These are phyloP conservation scores for Fringilla coelebs DNA, from an alignment of 2,797 vertebrate species.

Conservation along the genomic window DNA sequence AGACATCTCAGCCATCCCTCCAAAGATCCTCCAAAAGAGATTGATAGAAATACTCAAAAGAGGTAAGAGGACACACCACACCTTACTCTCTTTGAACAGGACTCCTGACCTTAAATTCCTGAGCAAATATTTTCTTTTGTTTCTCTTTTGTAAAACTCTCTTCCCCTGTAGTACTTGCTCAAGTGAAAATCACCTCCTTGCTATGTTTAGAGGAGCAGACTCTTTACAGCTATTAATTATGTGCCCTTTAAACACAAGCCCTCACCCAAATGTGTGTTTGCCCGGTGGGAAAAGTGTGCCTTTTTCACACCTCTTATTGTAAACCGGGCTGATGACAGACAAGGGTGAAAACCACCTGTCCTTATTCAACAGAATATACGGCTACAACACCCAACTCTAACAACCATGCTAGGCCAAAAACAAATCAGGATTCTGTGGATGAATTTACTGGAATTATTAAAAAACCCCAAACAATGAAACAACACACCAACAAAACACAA, in stretches of 20 bases:
- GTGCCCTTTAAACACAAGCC: neutral
- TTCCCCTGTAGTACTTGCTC: neutral
- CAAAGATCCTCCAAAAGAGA: neutral
- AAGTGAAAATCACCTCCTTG: neutral
- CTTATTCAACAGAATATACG: neutral
- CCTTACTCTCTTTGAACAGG: neutral
- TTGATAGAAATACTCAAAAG: neutral
- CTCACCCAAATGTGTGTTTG: neutral
- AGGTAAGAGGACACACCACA: neutral
- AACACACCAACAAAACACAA: neutral
- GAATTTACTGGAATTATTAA: neutral
- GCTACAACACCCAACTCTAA: neutral
- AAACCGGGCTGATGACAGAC: neutral
- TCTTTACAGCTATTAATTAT: slow-evolving; percentile 13
- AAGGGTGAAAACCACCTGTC: slow-evolving; percentile 1
- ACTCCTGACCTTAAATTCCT: neutral
- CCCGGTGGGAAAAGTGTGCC: neutral
- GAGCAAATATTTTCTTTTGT: neutral
- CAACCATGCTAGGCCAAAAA: neutral
- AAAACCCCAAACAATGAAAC: neutral
- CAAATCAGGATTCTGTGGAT: neutral
- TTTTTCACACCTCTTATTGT: slow-evolving; percentile 34
- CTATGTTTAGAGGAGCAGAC: neutral
- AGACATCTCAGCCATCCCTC: neutral
- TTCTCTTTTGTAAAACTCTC: neutral